Base-by-base conservation (phyloP, 2,797 vertebrate species). In the Vireo griseus region DNA sequence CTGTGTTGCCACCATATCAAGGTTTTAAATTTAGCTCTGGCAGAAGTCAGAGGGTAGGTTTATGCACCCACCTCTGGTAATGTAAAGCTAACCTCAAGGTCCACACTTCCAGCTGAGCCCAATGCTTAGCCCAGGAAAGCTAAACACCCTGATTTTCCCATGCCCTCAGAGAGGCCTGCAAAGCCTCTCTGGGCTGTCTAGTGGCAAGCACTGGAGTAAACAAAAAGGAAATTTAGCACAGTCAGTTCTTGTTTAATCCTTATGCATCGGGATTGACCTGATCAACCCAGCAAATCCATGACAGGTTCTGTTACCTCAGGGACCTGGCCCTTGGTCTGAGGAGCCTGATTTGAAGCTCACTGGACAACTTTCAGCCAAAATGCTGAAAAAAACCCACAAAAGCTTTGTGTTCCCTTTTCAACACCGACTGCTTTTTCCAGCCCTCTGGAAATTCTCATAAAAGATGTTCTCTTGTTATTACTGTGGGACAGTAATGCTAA, bases 21-120 rank as follows among this genome's bases (percentile, higher is more conserved):
- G 4, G n/a, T 15, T 90, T 93, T 95, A 93, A 93, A 83, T 92
- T 86, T 83, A 83, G 54, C 54, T 75, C 78, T 71, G 78, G 35
- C 13, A 91, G 88, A 69, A 92, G 47, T n/a, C 63, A 76, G 71
- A 78, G 47, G 37, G 29, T 48, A 80, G 71, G 44, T 31, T 77
- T 52, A 58, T 0, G 3, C 1, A 0, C 50, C 84, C 26, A 74
- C 72, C 89, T 91, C 81, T 2, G 0, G 33, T 65, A 71, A 61
- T 89, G 66, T 47, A 52, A 91, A 29, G 28, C 33, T 87, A 73
- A 91, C 72, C 78, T 77, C 7, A 1, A 17, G 57, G 42, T 77
- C 51, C 4, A 1, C 1, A 2, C 74, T 92, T 93, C 58, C 73
- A 86, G 69, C 55, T 1, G 11, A 83, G 37, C 45, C 48, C 11